Percentiles rank a stretch among this genome's conserved stretches.
phyloP scores from a whole-genome alignment of 2,888 invertebrate genomes.

The Sicus ferrugineus region DNA sequence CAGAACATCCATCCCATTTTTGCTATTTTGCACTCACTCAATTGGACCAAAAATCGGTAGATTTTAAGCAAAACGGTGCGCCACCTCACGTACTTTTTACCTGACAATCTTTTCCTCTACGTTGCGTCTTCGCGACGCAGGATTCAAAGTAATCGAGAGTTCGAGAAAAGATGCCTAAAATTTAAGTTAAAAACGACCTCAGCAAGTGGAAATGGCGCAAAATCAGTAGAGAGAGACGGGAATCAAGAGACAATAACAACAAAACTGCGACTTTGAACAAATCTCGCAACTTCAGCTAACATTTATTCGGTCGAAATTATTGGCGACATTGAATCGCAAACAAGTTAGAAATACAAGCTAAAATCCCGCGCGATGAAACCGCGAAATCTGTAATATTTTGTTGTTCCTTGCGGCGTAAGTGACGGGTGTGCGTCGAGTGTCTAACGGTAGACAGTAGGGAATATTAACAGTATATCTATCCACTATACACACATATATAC shows the following conservation, averaged over 20 bases:
- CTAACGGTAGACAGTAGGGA: no score
- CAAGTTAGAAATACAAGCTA: no score
- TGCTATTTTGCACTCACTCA: constrained; percentile 48
- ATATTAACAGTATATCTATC: no score
- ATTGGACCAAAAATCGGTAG: constrained; percentile 68
- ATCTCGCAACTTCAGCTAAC: no score
- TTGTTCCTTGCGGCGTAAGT: constrained; percentile 9
- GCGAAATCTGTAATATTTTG: no score
- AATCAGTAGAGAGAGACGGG: neutral
- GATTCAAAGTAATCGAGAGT: no score
- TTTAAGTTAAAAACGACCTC: neutral
- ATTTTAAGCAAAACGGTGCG: constrained; percentile 49
- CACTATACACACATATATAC: neutral
- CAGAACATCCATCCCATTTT: constrained; percentile 38
- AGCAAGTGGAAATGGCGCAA: neutral
- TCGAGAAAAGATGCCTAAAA: constrained; percentile 12
- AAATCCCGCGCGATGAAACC: no score
- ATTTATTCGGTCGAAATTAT: no score
- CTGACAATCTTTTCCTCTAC: neutral
- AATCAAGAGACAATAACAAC: neutral
- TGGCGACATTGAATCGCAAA: no score
- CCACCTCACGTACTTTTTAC: neutral
- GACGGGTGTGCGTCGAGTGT: no score
- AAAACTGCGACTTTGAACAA: no score
- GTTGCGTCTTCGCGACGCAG: neutral